phyloP scores from a whole-genome alignment of 2,113 vertebrate genomes.

The Aldabrachelys gigantea region DNA sequence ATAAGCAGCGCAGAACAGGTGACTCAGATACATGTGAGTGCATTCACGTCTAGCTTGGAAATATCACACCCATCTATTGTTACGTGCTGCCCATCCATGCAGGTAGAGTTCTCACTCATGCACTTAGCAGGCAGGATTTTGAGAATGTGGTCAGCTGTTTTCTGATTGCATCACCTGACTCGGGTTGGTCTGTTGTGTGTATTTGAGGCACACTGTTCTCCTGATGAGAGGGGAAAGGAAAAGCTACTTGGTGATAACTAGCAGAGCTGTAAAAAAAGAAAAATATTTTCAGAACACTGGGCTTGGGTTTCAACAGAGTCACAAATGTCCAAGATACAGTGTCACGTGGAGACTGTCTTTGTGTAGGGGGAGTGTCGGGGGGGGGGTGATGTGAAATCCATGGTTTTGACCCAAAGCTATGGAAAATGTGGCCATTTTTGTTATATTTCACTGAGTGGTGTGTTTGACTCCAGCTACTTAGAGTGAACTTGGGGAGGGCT shows the following conservation, averaged over 20 bases:
- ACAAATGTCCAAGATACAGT: background rate
- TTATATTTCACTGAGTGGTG: background rate
- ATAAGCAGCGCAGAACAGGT: background rate
- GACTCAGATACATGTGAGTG: background rate
- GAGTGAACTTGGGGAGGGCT: background rate
- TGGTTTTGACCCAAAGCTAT: background rate
- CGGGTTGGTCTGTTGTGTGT: too few species aligned
- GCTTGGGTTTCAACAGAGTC: background rate
- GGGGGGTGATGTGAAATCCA: background rate
- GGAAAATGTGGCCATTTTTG: background rate
- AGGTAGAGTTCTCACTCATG: background rate
- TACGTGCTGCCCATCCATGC: background rate
- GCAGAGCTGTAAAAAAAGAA: background rate
- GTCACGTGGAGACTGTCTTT: background rate
- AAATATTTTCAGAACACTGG: background rate
- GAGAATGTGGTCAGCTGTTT: background rate
- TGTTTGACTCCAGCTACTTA: background rate
- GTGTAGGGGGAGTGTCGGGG: background rate
- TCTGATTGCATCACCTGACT: background rate
- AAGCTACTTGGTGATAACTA: background rate
- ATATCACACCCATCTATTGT: background rate
- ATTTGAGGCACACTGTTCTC: background rate
- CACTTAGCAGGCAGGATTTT: accelerated
- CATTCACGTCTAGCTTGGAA: background rate
- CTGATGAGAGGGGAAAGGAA: background rate